A percentile compares a stretch with the other conserved stretches of the same genome.
Conservation (phyloP, 1,140 invertebrate genomes). For the Mizuhopecten yessoensis region DNA sequence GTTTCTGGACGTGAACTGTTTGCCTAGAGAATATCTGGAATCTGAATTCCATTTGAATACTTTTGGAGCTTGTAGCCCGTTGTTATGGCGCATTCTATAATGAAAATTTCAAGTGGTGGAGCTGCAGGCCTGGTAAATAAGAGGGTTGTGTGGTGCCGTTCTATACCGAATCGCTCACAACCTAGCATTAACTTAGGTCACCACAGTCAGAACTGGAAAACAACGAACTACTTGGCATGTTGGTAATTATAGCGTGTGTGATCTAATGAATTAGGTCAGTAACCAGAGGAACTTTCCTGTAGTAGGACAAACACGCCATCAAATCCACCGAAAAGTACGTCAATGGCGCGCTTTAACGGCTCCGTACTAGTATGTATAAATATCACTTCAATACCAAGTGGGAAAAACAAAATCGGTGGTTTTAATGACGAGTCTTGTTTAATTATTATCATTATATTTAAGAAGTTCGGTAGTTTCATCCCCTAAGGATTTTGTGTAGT, state of each 20-base stretch:
- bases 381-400: neutral
- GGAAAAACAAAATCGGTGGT: slow-evolving; percentile 1
- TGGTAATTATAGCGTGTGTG: neutral
- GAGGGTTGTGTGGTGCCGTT: neutral
- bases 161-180: neutral
- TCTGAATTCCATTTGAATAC: too few relatives aligned
- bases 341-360: neutral
- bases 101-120: neutral
- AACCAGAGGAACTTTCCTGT: neutral
- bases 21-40: too few relatives aligned
- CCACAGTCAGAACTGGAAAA: neutral
- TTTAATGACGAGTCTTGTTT: neutral
- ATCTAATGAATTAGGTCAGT: neutral
- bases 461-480: neutral
- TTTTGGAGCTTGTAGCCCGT: neutral
- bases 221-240: neutral
- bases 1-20: too few relatives aligned
- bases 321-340: neutral
- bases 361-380: neutral
- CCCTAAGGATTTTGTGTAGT: neutral
- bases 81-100: neutral
- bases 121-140: neutral
- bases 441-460: slow-evolving; percentile 29
- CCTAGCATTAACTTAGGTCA: neutral
- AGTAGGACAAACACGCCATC: neutral